Base-by-base conservation (phyloP, 2,113 vertebrate species). In the Erinaceus europaeus region DNA sequence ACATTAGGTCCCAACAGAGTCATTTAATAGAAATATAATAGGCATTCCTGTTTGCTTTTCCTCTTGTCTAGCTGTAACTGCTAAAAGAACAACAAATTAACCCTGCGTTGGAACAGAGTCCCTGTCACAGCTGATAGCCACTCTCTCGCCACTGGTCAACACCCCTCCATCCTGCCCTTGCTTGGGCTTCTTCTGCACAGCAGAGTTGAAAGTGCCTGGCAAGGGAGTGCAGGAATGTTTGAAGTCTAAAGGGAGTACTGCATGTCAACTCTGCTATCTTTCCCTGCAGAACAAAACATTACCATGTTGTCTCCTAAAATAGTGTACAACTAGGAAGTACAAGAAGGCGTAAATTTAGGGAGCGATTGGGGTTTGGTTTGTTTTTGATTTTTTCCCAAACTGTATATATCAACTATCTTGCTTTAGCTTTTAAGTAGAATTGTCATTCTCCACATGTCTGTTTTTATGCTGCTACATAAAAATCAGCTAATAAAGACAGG, bases 21-120 rank as follows among this genome's bases (percentile, higher is more conserved):
- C 94, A 96, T 96, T 96, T 96, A 97, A 97, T 95, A 97, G 96
- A 97, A 97, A 97, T 97, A 97, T 96, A 97, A 97, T 96, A 97
- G 95, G 95, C 95, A 96, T 97, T 96, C 96, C 94, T 95, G 94
- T 95, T 95, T 96, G 94, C 96, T 97, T 97, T 97, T 97, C 97
- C 97, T 97, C 96, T 96, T 84, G 89, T 95, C 96, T 97, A 85
- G 50, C 94, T 96, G 94, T 90, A 96, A 96, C 96, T 79, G 94
- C 96, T 96, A 86, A 97, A 97, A 96, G 97, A 97, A 97, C 97
- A 97, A 93, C 46, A 21, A 97, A 97, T 97, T 97, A 97, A 97
- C 97, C 97, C 96, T 97, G 96, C 91, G 77, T 96, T 97, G 95
- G 95, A 97, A 97, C 87, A 81, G 84, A 97, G 94, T 96, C 96